Base-by-base conservation (phyloP, 1,140 invertebrate genomes). In the Diabrotica virgifera region DNA sequence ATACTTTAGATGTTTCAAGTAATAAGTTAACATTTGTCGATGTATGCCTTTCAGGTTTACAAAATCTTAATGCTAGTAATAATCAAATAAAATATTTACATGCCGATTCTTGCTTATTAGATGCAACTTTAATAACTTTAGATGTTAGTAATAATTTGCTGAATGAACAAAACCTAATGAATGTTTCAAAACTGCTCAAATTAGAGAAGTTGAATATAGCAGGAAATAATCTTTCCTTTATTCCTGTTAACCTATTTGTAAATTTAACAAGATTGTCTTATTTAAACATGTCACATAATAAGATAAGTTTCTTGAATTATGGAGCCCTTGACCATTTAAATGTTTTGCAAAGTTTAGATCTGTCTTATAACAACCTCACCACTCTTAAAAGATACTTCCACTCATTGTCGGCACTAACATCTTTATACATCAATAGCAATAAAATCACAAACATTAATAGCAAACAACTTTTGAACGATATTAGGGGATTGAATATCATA, bases 281-380 rank as follows among this genome's bases (percentile, higher is more conserved):
- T 40, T 36, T 62, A 7, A 62, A 62, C 37, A 12, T 62, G 13
- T 62, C 60, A 10, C 7, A 12, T 8, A 62, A 62, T 24, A 13
- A 62, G 9, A 6, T 62, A 5, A 35, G 13, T 36, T n/a, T 36
- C 5, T 62, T 62, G 7, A 13, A 54, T n/a, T 35, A 62, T 54
- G 60, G 60, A 36, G 37, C 24, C 5, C 54, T 62, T 9, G 60
- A 54, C 11, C 36, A 40, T 13, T 37, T 62, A 52, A 11, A 12
- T 8, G 5, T 36, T 10, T 54, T 62, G 6, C 5, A 36, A 9
- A 36, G 12, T 13, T 40, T 62, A 9, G 60, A 62, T 54, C 7
- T 62, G 35, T 62, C 60, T 0, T 14, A 54, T 9, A 62, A 62
- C 6, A 36, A 37, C 10, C 6, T 62, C 10, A 62, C 24, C 9